Evolutionary conservation across 2,888 invertebrate species (phyloP), one percentile per base, ranked within the genome.

Genomic region (Cordilura impudica): DNA sequence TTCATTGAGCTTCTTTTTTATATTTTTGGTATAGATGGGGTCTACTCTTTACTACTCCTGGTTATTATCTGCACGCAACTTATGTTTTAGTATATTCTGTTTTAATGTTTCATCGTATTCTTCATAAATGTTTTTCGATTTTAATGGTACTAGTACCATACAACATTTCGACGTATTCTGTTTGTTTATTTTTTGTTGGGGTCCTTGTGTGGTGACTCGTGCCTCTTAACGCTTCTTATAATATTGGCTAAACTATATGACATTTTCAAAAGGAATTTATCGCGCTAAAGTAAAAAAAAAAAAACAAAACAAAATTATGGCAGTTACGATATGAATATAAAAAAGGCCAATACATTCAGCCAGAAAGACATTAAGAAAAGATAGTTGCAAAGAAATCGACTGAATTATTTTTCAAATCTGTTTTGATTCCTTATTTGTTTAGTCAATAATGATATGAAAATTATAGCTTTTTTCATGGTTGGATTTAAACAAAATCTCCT

Each of bases 31-130:
- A n/a, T 39, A n/a, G 12, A n/a, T 39, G 12, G 1, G 4, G 35
- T 39, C 35, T 39, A 35, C 35, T 35, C 35, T 39, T n/a, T 31
- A 45, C 35, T 26, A 43, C 43, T 60, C 67, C 43, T 35, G 63
- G 53, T 69, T 78, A 73, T 78, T 78, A 78, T 73, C 73, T 35
- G 69, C 78, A 78, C 78, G 78, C 78, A 78, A 78, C 58, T 65
- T 49, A 63, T 51, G 35, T 54, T 72, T 49, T 56, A 72, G 51
- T 39, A 72, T 72, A 43, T 29, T 47, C 47, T 45, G 23, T 60
- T 73, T 65, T 12, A 58, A 35, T 31, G 53, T 58, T 51, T n/a
- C n/a, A n/a, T n/a, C n/a, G n/a, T n/a, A n/a, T 61, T 31, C 49
- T 66, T 58, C 26, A 31, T 39, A 56, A 45, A 31, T 35, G 21